phyloP scores from a whole-genome alignment of 2,797 vertebrate genomes.

The Nyctalus aviator region DNA sequence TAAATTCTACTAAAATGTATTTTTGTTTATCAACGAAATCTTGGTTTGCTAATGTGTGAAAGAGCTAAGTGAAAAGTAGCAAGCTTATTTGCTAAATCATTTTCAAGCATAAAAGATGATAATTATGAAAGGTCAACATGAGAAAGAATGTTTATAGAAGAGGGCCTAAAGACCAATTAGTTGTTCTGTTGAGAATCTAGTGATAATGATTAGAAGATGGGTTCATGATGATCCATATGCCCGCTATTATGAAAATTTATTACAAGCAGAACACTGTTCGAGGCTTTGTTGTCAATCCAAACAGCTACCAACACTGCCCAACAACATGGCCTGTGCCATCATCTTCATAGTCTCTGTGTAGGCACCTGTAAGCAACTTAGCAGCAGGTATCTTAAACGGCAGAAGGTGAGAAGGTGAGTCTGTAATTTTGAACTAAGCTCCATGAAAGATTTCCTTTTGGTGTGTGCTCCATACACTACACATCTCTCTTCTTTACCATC shows the following conservation, averaged over 20 bases:
- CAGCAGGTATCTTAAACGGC: background rate
- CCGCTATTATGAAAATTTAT: background rate
- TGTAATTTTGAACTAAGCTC: background rate
- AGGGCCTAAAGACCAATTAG: background rate
- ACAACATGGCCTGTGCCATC: background rate
- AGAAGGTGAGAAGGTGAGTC: background rate
- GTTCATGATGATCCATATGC: background rate
- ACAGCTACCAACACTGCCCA: background rate
- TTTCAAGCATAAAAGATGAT: background rate
- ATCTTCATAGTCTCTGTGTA: background rate
- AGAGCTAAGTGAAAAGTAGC: constrained; percentile 31
- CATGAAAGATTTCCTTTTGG: background rate
- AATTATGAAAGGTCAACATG: background rate
- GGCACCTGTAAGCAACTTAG: background rate
- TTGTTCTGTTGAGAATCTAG: background rate
- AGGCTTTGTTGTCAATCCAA: background rate
- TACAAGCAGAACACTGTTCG: background rate
- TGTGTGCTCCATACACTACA: background rate
- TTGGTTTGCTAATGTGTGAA: constrained; percentile 21
- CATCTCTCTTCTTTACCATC: background rate
- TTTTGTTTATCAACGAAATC: constrained; percentile 58
- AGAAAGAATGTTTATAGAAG: background rate
- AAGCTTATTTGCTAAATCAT: constrained; percentile 11
- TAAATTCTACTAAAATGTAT: constrained; percentile 31
- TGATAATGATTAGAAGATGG: background rate